Evolutionary conservation across 2,113 vertebrate species (phyloP), one percentile per base, ranked within the genome.

Genomic region (Dinomys branickii): DNA sequence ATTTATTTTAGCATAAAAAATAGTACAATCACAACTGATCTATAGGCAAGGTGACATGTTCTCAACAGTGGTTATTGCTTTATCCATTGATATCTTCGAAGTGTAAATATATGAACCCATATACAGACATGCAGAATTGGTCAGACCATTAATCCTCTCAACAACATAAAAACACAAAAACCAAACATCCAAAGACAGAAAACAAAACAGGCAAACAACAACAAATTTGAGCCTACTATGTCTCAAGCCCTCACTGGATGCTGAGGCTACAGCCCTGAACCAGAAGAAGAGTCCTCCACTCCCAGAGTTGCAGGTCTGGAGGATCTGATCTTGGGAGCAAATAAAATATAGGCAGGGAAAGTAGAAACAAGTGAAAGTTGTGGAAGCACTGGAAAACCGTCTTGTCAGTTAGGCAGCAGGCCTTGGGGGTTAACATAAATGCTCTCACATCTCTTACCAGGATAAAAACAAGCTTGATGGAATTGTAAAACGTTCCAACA

Each of bases 381-480:
- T 33, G 38, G 85, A 85, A n/a, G n/a, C 58, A 16, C 58, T 41
- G 59, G 12, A 8, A 30, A 50, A 58, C 58, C 7, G 78, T 80
- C 59, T 50, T 3, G 26, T 56, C 30, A 44, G 59, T 85, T 38
- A 77, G 47, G 71, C 59, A 38, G 47, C 5, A 65, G 50, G 81
- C 59, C 38, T 50, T 91, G 95, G 84, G 78, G 52, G 38, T 44
- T 52, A 58, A 44, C 19, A n/a, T 73, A 91, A 97, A 96, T 83
- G 63, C 85, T 85, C 61, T 96, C 78, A 38, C 59, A 52, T 65
- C 7, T 88, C 83, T 88, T 85, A 85, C 73, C 90, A 63, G 59
- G 83, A 69, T 73, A 77, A 77, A 63, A 16, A 75, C 85, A 50
- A 47, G 77, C 52, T 50, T 5, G 0, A 12, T 38, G 20, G 63